Conservation (phyloP, 1,140 invertebrate species). For the Telenomus remus region DNA sequence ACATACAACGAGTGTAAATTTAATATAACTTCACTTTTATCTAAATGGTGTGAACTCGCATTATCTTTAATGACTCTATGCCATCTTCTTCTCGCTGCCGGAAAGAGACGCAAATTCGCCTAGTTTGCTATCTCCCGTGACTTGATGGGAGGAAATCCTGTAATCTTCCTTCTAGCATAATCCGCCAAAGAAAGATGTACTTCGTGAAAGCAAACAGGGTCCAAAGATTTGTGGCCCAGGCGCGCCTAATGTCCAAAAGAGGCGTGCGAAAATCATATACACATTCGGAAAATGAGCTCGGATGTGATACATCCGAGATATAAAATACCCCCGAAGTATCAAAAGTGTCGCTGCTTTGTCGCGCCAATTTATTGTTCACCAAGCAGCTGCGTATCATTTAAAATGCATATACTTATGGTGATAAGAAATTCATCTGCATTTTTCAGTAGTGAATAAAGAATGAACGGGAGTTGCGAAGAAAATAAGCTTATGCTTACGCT, state of each 20-base stretch:
- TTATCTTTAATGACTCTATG: conserved; percentile 59
- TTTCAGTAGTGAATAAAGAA: conserved; percentile 19
- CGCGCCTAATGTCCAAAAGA: conserved; percentile 18
- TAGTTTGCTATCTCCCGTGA: conserved; percentile 60
- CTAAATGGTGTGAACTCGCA: conserved; percentile 63
- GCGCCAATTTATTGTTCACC: too few relatives aligned
- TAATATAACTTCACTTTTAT: conserved; percentile 67
- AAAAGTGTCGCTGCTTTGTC: too few relatives aligned
- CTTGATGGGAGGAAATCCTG: conserved; percentile 57
- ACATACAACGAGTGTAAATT: conserved; percentile 62
- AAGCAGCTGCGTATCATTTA: too few relatives aligned
- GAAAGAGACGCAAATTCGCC: conserved; percentile 59
- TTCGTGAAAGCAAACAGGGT: conserved; percentile 47
- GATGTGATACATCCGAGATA: background rate
- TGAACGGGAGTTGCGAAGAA: conserved; percentile 8
- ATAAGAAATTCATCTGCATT: conserved; percentile 3
- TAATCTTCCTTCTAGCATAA: conserved; percentile 62
- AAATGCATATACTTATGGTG: background rate
- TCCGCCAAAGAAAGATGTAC: conserved; percentile 64
- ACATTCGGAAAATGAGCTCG: background rate
- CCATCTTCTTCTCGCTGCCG: conserved; percentile 58
- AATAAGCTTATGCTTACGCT: conserved; percentile 11
- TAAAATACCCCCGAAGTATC: too few relatives aligned
- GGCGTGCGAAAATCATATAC: conserved; percentile 20
- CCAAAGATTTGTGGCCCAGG: conserved; percentile 42